Evolutionary conservation across 1,140 invertebrate genomes (phyloP), one percentile per base, ranked within the genome.

Genomic region (Wiebesia pumilae): DNA sequence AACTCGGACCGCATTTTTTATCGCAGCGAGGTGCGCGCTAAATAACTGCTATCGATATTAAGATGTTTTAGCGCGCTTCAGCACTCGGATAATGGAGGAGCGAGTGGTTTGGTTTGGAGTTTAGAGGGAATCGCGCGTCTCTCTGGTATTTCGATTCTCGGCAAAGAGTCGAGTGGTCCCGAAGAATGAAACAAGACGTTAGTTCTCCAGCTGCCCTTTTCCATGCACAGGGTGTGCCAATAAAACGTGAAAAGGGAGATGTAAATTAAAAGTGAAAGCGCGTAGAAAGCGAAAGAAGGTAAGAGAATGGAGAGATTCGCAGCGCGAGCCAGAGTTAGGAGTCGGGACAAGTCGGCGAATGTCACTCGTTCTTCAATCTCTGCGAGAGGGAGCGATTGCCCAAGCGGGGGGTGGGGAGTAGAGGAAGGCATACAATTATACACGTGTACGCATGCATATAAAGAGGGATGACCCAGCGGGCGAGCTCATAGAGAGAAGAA

Each of bases 401-500:
- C n/a, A 21, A 77, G 43, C 40, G 27, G 1, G 43, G 4, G 33
- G 43, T 27, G 27, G 75, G 43, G 40, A 30, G 75, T 2, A 78
- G n/a, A 43, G 77, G 40, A 33, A 30, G 58, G 38, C 16, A 65
- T 83, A 51, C 62, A 87, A 35, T 51, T 77, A 47, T 67, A 86
- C 51, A 43, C 58, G 62, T 33, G 58, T n/a, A 58, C n/a, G 24
- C 12, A 75, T n/a, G 78, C 62, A 77, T 69, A 27, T 47, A 85
- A n/a, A 43, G 47, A 75, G 43, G 30, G 87, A 69, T 88, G 77
- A 86, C 89, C 88, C 83, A 88, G 83, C 87, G 87, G 88, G 89
- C 89, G 89, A 91, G 91, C 88, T 88, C 89, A 89, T 90, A 54
- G 83, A 89, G 87, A 89, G 91, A 89, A 92, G 91, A 91, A 92